Percentiles rank a stretch among this genome's conserved stretches.
phyloP scores from a whole-genome alignment of 2,888 invertebrate species.

The Calephelis perditalis region DNA sequence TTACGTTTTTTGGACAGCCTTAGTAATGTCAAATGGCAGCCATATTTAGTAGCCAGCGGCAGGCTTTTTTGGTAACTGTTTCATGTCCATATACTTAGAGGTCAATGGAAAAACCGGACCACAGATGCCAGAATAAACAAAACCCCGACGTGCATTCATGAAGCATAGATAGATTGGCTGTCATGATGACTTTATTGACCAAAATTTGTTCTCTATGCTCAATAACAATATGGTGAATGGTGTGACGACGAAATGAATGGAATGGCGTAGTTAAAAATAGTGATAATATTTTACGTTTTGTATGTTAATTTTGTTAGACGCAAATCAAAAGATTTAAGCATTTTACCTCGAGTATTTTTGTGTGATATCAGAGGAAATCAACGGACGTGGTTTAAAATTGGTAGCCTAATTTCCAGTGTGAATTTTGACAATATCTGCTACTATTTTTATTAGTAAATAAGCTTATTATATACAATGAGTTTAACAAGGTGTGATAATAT shows the following conservation, averaged over 20 bases:
- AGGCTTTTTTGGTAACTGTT: no score
- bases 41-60: no score
- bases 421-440: constrained; percentile 46
- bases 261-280: constrained; percentile 54
- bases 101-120: no score
- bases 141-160: no score
- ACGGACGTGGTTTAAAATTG: constrained; percentile 37
- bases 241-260: constrained; percentile 27
- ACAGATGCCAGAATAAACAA: no score
- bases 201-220: constrained; percentile 10
- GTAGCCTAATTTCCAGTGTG: constrained; percentile 49
- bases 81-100: no score
- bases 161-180: neutral
- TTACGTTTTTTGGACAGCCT: no score
- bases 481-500: constrained; percentile 43
- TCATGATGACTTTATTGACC: constrained; percentile 4
- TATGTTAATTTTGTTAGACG: constrained; percentile 61
- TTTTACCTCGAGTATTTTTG: constrained; percentile 40
- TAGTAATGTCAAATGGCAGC: no score
- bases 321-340: constrained; percentile 65
- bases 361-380: constrained; percentile 36
- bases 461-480: constrained; percentile 49
- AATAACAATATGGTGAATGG: constrained; percentile 18
- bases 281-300: constrained; percentile 66
- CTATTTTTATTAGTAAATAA: constrained; percentile 50